phyloP scores from a whole-genome alignment of 2,888 invertebrate genomes.

The Monochamus alternatus region DNA sequence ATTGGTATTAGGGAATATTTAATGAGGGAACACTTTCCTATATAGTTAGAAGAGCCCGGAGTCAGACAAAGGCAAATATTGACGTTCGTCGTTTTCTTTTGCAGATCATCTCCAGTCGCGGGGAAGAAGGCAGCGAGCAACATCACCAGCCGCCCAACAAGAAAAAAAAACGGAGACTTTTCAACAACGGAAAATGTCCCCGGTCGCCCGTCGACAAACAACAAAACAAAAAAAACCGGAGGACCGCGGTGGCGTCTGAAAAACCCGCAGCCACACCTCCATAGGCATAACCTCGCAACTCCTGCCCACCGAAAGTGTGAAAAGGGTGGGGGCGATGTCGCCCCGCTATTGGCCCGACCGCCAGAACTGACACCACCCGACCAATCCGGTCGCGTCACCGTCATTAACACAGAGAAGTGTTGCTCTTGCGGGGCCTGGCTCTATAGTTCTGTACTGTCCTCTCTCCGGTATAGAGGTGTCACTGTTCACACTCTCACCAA shows the following conservation, averaged over 20 bases:
- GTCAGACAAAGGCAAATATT: conserved; percentile 21
- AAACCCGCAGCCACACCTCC: conserved; percentile 69
- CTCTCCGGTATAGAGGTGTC: conserved; percentile 69
- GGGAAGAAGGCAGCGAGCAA: conserved; percentile 1
- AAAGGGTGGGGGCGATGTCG: conserved; percentile 70
- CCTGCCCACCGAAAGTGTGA: conserved; percentile 70
- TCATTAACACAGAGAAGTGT: conserved; percentile 72
- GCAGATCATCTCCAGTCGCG: conserved; percentile 21
- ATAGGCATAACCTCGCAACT: conserved; percentile 69
- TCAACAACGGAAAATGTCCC: conserved; percentile 49
- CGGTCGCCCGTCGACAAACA: conserved; percentile 44
- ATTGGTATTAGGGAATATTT: too few species aligned
- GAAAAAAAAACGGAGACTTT: conserved; percentile 19
- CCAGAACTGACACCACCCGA: conserved; percentile 65
- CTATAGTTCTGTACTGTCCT: conserved; percentile 70
- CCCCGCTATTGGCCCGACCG: conserved; percentile 68
- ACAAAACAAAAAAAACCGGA: conserved; percentile 52
- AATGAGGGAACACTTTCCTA: too few species aligned
- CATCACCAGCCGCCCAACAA: neutral
- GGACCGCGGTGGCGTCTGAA: conserved; percentile 63
- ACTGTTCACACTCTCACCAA: conserved; percentile 64
- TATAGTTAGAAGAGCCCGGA: neutral
- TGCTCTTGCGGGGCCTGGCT: conserved; percentile 65
- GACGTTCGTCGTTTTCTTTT: conserved; percentile 26
- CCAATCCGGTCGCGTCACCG: conserved; percentile 68